Base-by-base conservation (phyloP, 1,140 invertebrate genomes). In the Tachypleus tridentatus region DNA sequence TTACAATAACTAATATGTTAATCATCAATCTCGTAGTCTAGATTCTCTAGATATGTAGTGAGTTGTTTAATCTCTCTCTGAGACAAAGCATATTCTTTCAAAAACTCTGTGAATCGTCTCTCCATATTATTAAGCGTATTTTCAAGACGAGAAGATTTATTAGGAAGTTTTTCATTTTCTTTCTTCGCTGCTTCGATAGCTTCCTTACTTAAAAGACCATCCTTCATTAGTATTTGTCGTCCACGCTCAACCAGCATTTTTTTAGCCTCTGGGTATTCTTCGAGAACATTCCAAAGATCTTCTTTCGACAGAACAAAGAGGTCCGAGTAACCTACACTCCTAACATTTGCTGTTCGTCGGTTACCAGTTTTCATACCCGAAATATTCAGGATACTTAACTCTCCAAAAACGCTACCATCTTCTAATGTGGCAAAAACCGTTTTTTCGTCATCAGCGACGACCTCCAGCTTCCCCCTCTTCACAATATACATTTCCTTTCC, bases 401-500 rank as follows among this genome's bases (percentile, higher is more conserved):
- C 89, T 3, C 93, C 93, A 76, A 97, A 96, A 2, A 94, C 91
- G 10, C 87, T 87, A 0, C 94, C 93, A 56, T 91, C 89, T 47
- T 87, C 86, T 3, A 97, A 77, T 4, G 90, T 94, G 4, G 88
- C 93, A 73, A 92, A 83, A 4, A 93, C 84, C 0, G 85, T 89
- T 71, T 84, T 82, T 3, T 89, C 90, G 76, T 94, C 89, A 70
- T 94, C 90, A 0, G 84, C 87, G 0, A 95, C 89, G 0, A 94
- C 91, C 62, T 87, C 85, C 3, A 96, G 79, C 70, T 86, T 83
- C 4, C 93, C 93, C 64, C 89, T 77, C 78, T 95, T 96, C 0
- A 97, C 90, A 64, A 96, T 96, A 74, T 96, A 96, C 93, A 97
- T 94, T 75, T 96, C 93, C 78, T 93, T 91, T 47, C 94, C 93